phyloP scores from a whole-genome alignment of 2,797 vertebrate species.

The Apodemus agrarius region DNA sequence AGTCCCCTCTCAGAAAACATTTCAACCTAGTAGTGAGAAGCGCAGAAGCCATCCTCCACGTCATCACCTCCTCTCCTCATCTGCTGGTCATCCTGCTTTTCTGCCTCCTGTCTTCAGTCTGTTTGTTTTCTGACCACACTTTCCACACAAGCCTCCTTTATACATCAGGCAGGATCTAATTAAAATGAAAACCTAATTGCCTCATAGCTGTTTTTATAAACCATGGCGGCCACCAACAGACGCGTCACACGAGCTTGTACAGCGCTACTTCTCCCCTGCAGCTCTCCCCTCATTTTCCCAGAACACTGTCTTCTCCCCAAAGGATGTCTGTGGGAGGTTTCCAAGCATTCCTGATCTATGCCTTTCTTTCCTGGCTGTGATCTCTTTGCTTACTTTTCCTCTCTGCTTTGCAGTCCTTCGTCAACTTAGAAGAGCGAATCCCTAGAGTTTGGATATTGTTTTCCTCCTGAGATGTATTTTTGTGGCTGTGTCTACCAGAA shows the following conservation, averaged over 20 bases:
- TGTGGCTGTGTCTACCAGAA: not conserved
- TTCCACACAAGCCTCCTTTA: not conserved
- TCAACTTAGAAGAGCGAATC: not conserved
- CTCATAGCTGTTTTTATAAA: not conserved
- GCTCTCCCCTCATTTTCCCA: not conserved
- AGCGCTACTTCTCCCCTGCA: not conserved
- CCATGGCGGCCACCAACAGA: rapidly evolving
- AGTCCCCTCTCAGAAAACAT: not conserved
- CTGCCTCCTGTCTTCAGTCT: not conserved
- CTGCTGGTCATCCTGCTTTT: not conserved
- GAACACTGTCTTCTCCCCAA: not conserved
- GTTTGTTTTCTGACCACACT: not conserved
- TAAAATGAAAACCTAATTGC: not conserved
- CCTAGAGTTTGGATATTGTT: not conserved
- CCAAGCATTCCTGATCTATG: not conserved
- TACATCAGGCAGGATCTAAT: not conserved
- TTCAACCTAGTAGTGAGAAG: not conserved
- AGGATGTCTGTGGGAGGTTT: not conserved
- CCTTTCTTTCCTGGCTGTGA: not conserved
- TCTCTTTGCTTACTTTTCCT: not conserved
- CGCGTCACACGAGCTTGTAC: not conserved
- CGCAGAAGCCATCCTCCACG: not conserved
- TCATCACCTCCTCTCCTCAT: not conserved
- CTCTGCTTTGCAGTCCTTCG: not conserved
- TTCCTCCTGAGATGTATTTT: not conserved